Evolutionary conservation across 2,888 invertebrate genomes (phyloP).

Genomic region (Conops quadrifasciatus): DNA sequence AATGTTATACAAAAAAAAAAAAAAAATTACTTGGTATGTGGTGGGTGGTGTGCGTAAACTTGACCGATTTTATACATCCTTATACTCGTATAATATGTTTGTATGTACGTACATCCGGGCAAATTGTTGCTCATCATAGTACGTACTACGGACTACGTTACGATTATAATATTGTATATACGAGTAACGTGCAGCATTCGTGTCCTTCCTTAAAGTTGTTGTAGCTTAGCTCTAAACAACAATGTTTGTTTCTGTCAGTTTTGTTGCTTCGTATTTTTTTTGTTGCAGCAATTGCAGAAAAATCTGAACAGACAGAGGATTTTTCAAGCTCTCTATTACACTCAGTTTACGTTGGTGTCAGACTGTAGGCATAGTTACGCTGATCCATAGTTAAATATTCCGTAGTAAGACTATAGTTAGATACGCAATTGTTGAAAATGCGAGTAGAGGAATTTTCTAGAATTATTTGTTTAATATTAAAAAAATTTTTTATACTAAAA

Average conservation of each 20-base stretch:
- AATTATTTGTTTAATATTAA: too few species aligned
- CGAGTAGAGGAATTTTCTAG: too few species aligned
- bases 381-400: too few species aligned
- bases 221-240: not conserved
- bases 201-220: conserved; percentile 13
- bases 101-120: conserved; percentile 17
- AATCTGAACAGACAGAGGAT: not conserved
- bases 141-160: not conserved
- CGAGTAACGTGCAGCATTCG: not conserved
- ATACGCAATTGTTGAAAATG: too few species aligned
- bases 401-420: too few species aligned
- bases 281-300: not conserved
- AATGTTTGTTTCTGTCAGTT: too few species aligned
- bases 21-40: too few species aligned
- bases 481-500: too few species aligned
- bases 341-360: not conserved
- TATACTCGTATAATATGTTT: too few species aligned
- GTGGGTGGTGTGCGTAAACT: conserved; percentile 40
- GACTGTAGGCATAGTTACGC: too few species aligned
- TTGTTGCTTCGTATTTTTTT: not conserved
- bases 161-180: not conserved
- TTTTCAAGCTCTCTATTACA: not conserved
- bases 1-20: not conserved
- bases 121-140: conserved; percentile 23
- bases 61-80: conserved; percentile 41